Conservation (phyloP, 2,113 vertebrate species). For the Urocynchramus pylzowi region DNA sequence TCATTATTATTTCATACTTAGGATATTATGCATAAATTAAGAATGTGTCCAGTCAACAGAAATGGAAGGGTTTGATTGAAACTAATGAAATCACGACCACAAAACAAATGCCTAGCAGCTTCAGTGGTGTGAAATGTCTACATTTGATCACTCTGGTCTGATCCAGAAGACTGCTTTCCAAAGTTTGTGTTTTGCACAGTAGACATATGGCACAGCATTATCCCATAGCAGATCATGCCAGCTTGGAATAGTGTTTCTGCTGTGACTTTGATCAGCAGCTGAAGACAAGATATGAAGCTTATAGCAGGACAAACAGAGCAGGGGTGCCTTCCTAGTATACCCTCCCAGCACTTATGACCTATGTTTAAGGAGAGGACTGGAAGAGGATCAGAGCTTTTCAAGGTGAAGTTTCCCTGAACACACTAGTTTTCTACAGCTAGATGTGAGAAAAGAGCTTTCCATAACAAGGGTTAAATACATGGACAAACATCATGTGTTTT, state of each 20-base stretch:
- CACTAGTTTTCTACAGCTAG: background rate
- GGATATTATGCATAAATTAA: background rate
- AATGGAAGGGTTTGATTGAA: background rate
- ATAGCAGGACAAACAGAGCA: background rate
- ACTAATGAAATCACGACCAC: background rate
- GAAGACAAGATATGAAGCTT: background rate
- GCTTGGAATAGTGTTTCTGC: background rate
- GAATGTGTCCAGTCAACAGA: rapidly evolving
- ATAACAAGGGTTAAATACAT: background rate
- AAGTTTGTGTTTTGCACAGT: background rate
- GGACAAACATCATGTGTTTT: background rate
- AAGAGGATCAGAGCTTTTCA: background rate
- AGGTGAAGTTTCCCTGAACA: background rate
- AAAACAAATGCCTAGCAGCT: background rate
- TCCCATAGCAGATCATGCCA: background rate
- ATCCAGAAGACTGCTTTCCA: background rate
- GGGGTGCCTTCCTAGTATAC: background rate
- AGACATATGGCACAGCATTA: background rate
- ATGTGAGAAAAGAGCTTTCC: background rate
- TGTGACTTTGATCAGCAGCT: background rate
- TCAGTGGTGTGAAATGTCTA: background rate
- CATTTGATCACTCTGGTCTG: background rate
- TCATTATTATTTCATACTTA: background rate
- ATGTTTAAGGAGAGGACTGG: background rate
- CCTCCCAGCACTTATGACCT: background rate